Conservation (phyloP, 2,113 vertebrate genomes). For the Oenanthe melanoleuca region DNA sequence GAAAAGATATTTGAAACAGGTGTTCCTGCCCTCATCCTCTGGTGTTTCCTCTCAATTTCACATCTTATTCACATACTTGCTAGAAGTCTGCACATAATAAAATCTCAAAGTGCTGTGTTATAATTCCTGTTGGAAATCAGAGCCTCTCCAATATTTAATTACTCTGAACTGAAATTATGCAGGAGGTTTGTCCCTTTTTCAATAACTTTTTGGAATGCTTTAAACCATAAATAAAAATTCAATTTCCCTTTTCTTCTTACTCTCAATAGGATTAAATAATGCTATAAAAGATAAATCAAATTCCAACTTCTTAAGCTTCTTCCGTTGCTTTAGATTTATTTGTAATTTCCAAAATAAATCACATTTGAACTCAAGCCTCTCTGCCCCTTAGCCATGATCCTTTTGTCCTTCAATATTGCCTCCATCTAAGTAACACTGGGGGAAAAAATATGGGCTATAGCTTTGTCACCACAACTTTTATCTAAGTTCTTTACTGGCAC, state of each 20-base stretch:
- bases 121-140: background rate
- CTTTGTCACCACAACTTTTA: background rate
- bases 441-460: background rate
- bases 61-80: background rate
- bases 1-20: background rate
- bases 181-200: background rate
- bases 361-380: background rate
- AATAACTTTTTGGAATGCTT: background rate
- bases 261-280: slow-evolving; percentile 17
- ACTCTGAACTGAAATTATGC: background rate
- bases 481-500: background rate
- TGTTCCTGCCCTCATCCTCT: background rate
- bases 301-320: slow-evolving; percentile 6
- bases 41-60: background rate
- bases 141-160: background rate
- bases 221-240: slow-evolving; percentile 38
- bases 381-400: background rate
- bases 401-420: background rate
- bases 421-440: background rate
- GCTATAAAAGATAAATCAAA: slow-evolving; percentile 19
- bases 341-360: background rate
- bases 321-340: slow-evolving; percentile 15
- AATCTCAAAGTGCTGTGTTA: background rate
- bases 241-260: slow-evolving; percentile 24
- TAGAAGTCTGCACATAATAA: background rate